phyloP scores from a whole-genome alignment of 1,140 invertebrate species.

The Drosophila rufa region DNA sequence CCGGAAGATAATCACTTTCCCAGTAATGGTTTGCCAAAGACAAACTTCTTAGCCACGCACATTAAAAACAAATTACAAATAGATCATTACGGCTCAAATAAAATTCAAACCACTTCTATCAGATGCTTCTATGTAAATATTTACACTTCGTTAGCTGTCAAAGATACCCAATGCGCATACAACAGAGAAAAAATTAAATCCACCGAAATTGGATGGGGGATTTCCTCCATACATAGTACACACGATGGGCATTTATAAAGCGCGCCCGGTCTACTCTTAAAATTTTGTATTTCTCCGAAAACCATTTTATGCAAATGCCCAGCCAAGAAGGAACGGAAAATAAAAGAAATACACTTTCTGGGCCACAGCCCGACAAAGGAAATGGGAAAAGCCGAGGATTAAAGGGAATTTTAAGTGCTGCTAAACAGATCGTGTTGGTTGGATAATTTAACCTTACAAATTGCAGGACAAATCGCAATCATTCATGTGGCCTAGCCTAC shows the following conservation, averaged over 20 bases:
- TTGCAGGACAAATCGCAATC: conserved; percentile 21
- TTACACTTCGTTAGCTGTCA: conserved; percentile 79
- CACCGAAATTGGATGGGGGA: conserved; percentile 7
- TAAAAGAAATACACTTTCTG: conserved; percentile 65
- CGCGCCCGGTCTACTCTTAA: conserved; percentile 26
- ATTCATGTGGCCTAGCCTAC: conserved; percentile 9
- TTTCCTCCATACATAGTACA: conserved; percentile 17
- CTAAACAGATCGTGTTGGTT: conserved; percentile 13
- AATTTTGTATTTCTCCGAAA: conserved; percentile 50
- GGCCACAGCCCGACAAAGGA: conserved; percentile 57
- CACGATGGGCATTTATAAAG: conserved; percentile 54
- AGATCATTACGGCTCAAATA: conserved; percentile 45
- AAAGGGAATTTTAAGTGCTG: conserved; percentile 23
- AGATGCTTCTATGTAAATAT: conserved; percentile 65
- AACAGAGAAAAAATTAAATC: conserved; percentile 28
- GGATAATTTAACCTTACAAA: conserved; percentile 43
- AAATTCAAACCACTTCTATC: conserved; percentile 50
- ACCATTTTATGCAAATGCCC: conserved; percentile 75
- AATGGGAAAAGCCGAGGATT: conserved; percentile 23
- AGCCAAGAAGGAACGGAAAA: conserved; percentile 17
- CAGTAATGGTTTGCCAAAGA: conserved; percentile 7
- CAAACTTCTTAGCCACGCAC: conserved; percentile 23
- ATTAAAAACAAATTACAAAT: conserved; percentile 58
- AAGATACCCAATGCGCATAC: conserved; percentile 55
- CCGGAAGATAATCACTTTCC: conserved; percentile 20